Percentiles rank a stretch among this genome's conserved stretches.
These are phyloP conservation scores for Drosophila lacicola DNA, from an alignment of 2,888 invertebrate species.

Conservation along the genomic window DNA sequence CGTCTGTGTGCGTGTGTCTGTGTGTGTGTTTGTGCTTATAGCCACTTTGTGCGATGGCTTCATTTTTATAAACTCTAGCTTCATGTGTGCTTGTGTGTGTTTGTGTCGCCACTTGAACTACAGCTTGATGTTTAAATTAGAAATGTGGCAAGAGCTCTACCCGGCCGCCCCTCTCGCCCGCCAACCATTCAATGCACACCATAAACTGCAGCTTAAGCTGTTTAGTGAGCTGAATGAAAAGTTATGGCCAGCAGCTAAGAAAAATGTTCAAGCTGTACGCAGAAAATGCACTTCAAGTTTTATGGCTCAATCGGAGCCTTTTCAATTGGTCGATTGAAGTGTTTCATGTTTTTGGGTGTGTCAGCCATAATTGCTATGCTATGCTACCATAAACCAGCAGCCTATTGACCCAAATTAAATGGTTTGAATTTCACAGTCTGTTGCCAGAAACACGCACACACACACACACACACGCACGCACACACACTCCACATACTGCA, in stretches of 20 bases:
- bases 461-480: slow-evolving; percentile 11
- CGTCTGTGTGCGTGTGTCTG: not conserved
- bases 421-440: slow-evolving; percentile 45
- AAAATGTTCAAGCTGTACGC: slow-evolving; percentile 18
- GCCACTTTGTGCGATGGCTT: slow-evolving; percentile 70
- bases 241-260: slow-evolving; percentile 37
- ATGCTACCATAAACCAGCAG: slow-evolving; percentile 30
- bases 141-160: slow-evolving; percentile 26
- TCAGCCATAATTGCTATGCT: slow-evolving; percentile 29
- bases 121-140: slow-evolving; percentile 54
- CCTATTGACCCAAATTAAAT: slow-evolving; percentile 62
- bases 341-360: slow-evolving; percentile 24
- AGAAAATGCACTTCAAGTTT: slow-evolving; percentile 43
- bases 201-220: slow-evolving; percentile 61
- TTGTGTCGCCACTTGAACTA: slow-evolving; percentile 3
- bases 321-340: slow-evolving; percentile 37
- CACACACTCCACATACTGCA: slow-evolving; percentile 13
- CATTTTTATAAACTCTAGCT: slow-evolving; percentile 62
- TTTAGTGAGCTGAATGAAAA: slow-evolving; percentile 61
- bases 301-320: slow-evolving; percentile 12
- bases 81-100: too few relatives aligned
- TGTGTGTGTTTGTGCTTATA: slow-evolving; percentile 24
- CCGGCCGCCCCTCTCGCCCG: not conserved
- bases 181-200: slow-evolving; percentile 13
- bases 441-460: slow-evolving; percentile 22